Evolutionary conservation across 2,113 vertebrate genomes (phyloP).

Genomic region (Piprites chloris): DNA sequence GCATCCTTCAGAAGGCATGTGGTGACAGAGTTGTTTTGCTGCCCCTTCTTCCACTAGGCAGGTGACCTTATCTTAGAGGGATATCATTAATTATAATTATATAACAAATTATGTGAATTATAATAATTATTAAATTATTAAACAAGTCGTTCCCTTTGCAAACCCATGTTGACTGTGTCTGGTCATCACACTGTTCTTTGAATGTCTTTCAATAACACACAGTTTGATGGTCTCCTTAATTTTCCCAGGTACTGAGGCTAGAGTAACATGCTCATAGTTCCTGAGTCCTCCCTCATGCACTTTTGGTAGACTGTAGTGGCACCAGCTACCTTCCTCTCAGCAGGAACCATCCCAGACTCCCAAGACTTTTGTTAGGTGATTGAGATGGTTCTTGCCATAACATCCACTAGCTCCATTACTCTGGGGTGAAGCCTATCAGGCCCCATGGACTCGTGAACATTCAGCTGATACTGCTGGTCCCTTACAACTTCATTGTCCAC

Average conservation of each 20-base stretch:
- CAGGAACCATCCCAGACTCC: neutral
- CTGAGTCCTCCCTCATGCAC: neutral
- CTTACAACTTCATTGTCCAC: neutral
- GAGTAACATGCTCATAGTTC: neutral
- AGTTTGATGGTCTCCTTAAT: neutral
- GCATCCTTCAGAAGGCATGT: neutral
- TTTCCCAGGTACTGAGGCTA: neutral
- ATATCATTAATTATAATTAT: neutral
- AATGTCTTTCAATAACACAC: neutral
- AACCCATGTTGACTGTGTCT: neutral
- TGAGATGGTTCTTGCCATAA: neutral
- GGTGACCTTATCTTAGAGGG: neutral
- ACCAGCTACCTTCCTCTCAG: neutral
- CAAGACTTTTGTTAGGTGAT: neutral
- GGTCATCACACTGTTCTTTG: neutral
- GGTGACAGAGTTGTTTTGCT: neutral
- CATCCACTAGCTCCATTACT: neutral
- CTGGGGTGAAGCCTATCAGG: neutral
- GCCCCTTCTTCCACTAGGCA: neutral
- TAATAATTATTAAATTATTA: neutral
- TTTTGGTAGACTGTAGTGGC: neutral
- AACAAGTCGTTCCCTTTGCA: neutral
- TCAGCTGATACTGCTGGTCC: accelerated
- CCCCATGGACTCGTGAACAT: neutral
- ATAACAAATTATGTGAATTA: neutral